These are phyloP conservation scores for Vireo altiloquus DNA, from an alignment of 2,113 vertebrate species.

Conservation along the genomic window DNA sequence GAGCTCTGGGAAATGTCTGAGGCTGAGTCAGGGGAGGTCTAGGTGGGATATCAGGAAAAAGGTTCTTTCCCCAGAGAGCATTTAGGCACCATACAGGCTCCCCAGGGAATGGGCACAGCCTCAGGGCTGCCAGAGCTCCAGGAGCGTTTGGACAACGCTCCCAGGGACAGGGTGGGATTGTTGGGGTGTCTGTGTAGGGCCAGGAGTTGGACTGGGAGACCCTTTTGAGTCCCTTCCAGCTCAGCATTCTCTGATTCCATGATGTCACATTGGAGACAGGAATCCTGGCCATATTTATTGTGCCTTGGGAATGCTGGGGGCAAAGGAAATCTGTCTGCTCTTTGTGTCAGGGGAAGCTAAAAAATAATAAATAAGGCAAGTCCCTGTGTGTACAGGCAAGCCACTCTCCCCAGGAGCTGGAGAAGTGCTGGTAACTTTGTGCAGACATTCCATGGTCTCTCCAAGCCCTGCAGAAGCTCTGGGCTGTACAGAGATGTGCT, in stretches of 20 bases:
- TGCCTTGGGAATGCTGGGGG: fast-evolving
- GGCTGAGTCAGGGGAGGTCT: neutral
- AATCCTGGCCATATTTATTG: fast-evolving
- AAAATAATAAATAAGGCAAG: neutral
- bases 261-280: neutral
- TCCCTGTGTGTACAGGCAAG: neutral
- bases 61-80: neutral
- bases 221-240: neutral
- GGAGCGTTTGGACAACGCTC: fast-evolving
- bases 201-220: neutral
- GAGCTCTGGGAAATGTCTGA: neutral
- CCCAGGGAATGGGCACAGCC: neutral
- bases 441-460: neutral
- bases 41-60: neutral
- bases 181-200: neutral
- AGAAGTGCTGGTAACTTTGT: neutral
- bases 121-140: neutral
- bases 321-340: neutral
- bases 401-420: neutral
- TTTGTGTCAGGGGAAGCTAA: neutral
- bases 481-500: neutral
- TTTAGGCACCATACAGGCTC: fast-evolving
- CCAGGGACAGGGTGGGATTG: neutral
- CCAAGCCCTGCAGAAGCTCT: neutral
- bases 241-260: neutral